Evolutionary conservation across 2,888 invertebrate genomes (phyloP).

Genomic region (Caenorhabditis afra): DNA sequence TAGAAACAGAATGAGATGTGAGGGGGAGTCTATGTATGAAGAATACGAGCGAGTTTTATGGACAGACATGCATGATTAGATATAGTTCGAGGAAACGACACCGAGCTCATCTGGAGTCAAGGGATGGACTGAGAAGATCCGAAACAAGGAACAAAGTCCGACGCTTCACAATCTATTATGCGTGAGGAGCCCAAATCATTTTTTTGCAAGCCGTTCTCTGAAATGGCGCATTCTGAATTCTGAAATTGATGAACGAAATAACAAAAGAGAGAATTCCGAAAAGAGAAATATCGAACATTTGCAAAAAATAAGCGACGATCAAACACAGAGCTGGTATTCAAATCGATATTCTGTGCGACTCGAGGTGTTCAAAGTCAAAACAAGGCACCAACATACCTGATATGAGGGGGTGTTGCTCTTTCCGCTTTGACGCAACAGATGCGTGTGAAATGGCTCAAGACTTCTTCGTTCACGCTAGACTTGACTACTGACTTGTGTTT

Average conservation of each 20-base stretch:
- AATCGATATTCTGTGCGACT: no score
- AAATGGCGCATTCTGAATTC: no score
- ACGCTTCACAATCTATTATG: no score
- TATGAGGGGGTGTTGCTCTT: not conserved
- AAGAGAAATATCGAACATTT: not conserved
- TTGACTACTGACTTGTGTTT: constrained; percentile 20
- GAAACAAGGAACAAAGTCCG: not conserved
- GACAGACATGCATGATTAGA: constrained; percentile 27
- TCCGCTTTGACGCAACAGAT: not conserved
- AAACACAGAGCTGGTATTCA: no score
- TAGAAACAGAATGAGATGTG: not conserved
- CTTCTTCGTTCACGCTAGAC: constrained; percentile 29
- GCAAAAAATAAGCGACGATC: not conserved
- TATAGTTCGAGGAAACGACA: not conserved
- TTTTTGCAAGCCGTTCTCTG: no score
- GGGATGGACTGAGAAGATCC: no score
- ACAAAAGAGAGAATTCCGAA: not conserved
- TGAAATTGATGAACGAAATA: not conserved
- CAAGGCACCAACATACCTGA: not conserved
- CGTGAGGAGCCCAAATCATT: no score
- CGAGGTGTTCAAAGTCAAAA: not conserved
- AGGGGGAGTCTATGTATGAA: constrained; percentile 14
- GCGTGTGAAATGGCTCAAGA: not conserved
- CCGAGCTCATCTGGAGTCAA: no score
- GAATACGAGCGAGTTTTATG: constrained; percentile 19